Evolutionary conservation across 2,888 invertebrate species (phyloP).

Genomic region (Pachycephus smyrnensis): DNA sequence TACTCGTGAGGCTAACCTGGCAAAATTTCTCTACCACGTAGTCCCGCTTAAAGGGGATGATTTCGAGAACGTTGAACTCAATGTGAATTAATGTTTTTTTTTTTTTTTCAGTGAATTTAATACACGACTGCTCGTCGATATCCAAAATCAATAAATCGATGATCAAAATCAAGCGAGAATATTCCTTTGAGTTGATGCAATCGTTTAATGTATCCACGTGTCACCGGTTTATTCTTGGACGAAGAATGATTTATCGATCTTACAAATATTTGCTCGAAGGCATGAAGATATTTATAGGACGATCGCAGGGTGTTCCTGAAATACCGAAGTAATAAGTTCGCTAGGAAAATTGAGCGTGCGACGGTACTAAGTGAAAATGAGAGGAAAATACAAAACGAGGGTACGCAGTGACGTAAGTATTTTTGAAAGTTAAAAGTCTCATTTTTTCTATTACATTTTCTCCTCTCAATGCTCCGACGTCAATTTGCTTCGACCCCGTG

Average conservation of each 20-base stretch:
- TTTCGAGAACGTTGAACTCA: neutral
- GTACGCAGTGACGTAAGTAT: too few relatives aligned
- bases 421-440: neutral
- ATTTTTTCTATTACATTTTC: neutral
- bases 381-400: too few relatives aligned
- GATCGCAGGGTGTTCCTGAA: neutral
- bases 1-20: neutral
- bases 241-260: neutral
- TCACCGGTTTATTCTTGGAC: neutral
- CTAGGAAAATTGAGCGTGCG: neutral
- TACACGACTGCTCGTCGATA: neutral
- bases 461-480: neutral
- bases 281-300: neutral
- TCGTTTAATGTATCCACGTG: neutral
- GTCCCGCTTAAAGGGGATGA: neutral
- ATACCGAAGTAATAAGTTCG: neutral
- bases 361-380: neutral
- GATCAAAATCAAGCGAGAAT: neutral
- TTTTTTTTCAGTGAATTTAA: neutral
- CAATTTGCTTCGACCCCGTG: neutral
- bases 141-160: neutral
- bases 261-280: neutral
- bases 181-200: neutral
- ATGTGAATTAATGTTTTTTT: neutral
- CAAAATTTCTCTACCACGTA: neutral